Evolutionary conservation across 1,140 invertebrate genomes (phyloP).

Genomic region (Caerostris extrusa): DNA sequence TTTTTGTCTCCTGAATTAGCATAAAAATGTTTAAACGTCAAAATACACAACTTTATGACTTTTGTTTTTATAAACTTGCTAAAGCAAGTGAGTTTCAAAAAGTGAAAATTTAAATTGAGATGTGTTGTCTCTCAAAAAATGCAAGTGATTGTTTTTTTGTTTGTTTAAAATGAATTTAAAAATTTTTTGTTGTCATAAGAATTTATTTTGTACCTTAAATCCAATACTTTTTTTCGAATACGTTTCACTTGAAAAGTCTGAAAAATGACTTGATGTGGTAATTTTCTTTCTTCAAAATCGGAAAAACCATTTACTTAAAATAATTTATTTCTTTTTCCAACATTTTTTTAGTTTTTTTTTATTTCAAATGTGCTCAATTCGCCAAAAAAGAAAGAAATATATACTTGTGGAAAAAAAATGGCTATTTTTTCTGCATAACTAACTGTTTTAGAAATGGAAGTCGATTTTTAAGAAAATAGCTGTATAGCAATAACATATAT

Average conservation of each 20-base stretch:
- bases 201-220: too few species aligned
- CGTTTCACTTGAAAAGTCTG: not conserved
- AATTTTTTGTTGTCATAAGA: too few species aligned
- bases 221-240: not conserved
- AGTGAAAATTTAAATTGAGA: slow-evolving; percentile 9
- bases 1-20: not conserved
- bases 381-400: not conserved
- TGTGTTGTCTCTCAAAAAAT: not conserved
- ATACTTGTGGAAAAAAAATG: not conserved
- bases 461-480: not conserved
- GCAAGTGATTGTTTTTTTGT: not conserved
- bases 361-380: not conserved
- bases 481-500: not conserved
- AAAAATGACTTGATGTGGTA: slow-evolving; percentile 16
- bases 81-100: not conserved
- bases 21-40: not conserved
- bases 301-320: not conserved
- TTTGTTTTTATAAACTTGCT: not conserved
- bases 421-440: not conserved
- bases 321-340: not conserved
- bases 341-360: not conserved
- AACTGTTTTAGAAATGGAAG: not conserved
- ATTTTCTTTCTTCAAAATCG: not conserved
- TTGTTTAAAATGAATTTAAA: not conserved
- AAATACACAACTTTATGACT: not conserved